These are phyloP conservation scores for Pithecia hirsuta DNA, from an alignment of 2,797 vertebrate species.

Conservation along the genomic window DNA sequence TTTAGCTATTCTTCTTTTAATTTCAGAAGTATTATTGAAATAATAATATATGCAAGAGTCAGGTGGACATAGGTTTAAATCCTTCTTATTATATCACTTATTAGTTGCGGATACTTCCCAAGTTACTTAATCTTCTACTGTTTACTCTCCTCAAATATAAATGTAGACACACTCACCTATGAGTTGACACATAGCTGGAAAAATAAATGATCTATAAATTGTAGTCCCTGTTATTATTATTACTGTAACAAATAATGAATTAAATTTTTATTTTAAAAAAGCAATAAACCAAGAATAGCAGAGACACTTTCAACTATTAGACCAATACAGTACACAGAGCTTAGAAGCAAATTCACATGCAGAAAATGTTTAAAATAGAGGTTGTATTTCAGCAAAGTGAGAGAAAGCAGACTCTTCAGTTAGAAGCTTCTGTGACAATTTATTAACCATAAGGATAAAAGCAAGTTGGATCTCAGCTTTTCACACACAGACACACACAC, in stretches of 20 bases:
- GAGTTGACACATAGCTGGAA: neutral
- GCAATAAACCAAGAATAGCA: neutral
- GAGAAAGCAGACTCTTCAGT: neutral
- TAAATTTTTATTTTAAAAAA: neutral
- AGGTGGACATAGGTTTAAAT: neutral
- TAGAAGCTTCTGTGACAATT: neutral
- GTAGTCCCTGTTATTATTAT: neutral
- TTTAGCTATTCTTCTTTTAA: neutral
- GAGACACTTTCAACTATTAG: neutral
- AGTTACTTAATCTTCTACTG: neutral
- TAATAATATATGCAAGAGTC: neutral
- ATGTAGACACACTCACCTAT: neutral
- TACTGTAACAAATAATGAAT: neutral
- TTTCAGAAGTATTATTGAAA: neutral
- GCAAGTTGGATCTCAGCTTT: neutral
- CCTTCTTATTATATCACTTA: neutral
- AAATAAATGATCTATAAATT: neutral
- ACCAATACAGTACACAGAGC: neutral
- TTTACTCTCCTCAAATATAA: neutral
- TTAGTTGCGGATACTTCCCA: neutral
- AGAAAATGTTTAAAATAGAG: neutral
- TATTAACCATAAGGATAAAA: neutral
- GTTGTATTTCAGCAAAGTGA: neutral
- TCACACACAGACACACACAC: too few relatives aligned
- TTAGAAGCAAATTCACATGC: neutral